Percentiles rank a stretch among this genome's conserved stretches.
These are phyloP conservation scores for Lasaia peninsularis DNA, from an alignment of 1,140 invertebrate genomes.

Conservation along the genomic window DNA sequence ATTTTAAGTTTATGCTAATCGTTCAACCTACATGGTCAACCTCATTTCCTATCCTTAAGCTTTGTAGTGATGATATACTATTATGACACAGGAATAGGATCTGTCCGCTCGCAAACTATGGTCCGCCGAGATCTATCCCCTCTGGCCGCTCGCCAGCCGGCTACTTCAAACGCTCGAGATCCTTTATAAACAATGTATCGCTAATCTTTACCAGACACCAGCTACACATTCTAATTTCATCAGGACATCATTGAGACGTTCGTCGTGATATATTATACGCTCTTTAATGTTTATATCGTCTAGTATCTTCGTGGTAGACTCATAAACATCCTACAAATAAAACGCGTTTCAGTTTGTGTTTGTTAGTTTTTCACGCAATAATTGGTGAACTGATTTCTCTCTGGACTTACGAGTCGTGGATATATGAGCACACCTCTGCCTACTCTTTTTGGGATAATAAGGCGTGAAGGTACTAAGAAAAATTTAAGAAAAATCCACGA, in stretches of 20 bases:
- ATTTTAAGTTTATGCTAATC: too few species aligned
- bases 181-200: conserved; percentile 7
- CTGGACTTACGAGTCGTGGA: too few species aligned
- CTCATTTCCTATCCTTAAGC: too few species aligned
- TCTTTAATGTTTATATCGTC: neutral
- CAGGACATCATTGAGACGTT: conserved; percentile 4
- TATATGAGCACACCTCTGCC: too few species aligned
- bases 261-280: conserved; percentile 1
- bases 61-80: too few species aligned
- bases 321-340: neutral
- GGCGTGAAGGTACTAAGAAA: too few species aligned
- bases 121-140: conserved; percentile 16
- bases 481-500: too few species aligned
- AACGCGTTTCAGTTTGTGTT: neutral
- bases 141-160: conserved; percentile 23
- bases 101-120: conserved; percentile 19
- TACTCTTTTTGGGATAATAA: too few species aligned
- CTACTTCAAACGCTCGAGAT: conserved; percentile 18
- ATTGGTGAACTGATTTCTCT: too few species aligned
- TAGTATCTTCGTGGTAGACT: neutral
- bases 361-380: neutral
- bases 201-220: neutral
- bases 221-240: conserved; percentile 7
- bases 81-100: neutral
- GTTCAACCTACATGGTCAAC: too few species aligned